Conservation (phyloP, 2,113 vertebrate species). For the Rhynchopsitta pachyrhyncha region DNA sequence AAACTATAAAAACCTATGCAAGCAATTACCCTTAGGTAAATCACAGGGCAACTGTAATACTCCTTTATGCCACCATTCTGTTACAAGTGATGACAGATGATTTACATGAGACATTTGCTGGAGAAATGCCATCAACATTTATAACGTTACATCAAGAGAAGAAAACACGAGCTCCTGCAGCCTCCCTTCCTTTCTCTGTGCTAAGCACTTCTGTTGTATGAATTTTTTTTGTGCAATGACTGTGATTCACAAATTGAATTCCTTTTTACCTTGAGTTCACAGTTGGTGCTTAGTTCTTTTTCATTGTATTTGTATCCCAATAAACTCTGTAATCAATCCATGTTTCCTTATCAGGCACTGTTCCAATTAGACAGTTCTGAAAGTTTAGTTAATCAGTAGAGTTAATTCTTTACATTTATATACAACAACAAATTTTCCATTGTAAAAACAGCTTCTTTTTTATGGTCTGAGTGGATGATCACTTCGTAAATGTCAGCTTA, state of each 20-base stretch:
- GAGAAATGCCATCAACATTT: conserved; percentile 23
- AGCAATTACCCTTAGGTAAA: not conserved
- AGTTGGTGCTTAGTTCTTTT: not conserved
- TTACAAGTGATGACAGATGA: not conserved
- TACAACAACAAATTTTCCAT: not conserved
- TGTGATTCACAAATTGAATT: conserved; percentile 1
- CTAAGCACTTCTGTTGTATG: not conserved
- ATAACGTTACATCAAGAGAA: not conserved
- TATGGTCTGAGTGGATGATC: not conserved
- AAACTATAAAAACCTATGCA: conserved; percentile 18
- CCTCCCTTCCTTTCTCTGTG: not conserved
- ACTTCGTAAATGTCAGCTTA: not conserved
- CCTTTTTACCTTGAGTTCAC: not conserved
- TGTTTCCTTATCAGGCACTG: not conserved
- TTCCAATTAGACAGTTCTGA: conserved; percentile 15
- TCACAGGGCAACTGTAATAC: not conserved
- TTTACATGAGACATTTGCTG: conserved; percentile 25
- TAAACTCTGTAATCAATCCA: not conserved
- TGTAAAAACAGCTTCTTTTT: not conserved
- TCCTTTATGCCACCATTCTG: not conserved
- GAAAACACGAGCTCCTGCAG: not conserved
- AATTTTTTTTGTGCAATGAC: not conserved
- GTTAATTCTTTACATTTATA: conserved; percentile 17
- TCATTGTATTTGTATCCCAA: conserved; percentile 2
- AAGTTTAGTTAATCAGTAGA: conserved; percentile 8